These are phyloP conservation scores for Catharus bicknelli DNA, from an alignment of 2,113 vertebrate species.

Conservation along the genomic window DNA sequence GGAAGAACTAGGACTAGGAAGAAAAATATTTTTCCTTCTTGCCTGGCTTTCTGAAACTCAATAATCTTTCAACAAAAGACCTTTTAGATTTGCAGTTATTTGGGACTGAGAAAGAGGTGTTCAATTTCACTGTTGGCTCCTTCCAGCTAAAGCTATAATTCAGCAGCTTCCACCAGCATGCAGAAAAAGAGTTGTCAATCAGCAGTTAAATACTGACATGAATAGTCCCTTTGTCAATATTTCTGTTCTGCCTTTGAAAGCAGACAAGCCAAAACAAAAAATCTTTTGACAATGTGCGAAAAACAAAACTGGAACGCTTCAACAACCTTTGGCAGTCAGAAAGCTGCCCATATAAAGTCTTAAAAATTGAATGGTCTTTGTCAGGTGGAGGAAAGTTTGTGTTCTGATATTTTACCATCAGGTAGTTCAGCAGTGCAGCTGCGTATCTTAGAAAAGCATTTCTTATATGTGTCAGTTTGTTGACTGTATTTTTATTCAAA, in stretches of 20 bases:
- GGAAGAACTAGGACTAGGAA: not conserved
- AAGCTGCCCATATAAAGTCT: not conserved
- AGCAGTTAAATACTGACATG: conserved; percentile 11
- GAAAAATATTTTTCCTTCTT: not conserved
- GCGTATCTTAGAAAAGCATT: not conserved
- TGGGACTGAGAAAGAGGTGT: not conserved
- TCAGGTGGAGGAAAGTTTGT: not conserved
- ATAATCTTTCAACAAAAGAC: not conserved
- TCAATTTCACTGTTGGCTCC: not conserved
- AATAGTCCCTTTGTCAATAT: conserved; percentile 45
- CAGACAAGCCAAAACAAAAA: conserved; percentile 39
- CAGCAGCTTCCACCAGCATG: not conserved
- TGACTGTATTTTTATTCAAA: not conserved
- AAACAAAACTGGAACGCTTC: conserved; percentile 40
- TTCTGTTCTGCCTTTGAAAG: conserved; percentile 34
- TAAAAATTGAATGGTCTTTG: not conserved
- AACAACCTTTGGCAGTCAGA: not conserved
- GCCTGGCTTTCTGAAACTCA: not conserved
- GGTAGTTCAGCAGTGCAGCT: not conserved
- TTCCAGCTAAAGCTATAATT: not conserved
- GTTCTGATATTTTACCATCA: not conserved
- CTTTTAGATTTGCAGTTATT: not conserved
- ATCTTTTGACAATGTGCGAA: conserved; percentile 26
- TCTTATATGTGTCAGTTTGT: not conserved
- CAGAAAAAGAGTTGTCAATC: conserved; percentile 6